Conservation (phyloP, 2,113 vertebrate genomes). For the Hylia prasina region DNA sequence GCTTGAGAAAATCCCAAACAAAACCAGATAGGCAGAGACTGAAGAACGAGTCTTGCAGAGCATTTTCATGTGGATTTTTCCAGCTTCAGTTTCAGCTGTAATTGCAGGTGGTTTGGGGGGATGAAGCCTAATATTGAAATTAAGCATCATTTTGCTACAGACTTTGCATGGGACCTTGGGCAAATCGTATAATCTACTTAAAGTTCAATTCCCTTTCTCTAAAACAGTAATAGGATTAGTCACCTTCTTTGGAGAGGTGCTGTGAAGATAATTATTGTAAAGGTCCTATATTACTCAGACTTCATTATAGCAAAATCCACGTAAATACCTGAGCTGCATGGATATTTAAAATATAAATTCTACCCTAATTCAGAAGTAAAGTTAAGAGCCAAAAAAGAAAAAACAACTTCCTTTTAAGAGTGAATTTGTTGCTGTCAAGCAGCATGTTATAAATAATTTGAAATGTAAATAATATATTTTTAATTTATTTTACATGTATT, state of each 20-base stretch:
- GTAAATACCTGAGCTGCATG: not conserved
- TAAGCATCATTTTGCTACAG: conserved; percentile 15
- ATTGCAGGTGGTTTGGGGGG: not conserved
- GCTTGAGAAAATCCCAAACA: not conserved
- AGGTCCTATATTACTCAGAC: conserved; percentile 24
- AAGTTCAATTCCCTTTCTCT: conserved; percentile 29
- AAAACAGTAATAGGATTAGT: conserved; percentile 43
- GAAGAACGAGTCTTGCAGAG: not conserved
- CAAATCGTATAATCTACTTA: conserved; percentile 14
- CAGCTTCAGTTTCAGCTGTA: not conserved
- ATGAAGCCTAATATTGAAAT: conserved; percentile 20
- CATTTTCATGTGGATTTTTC: not conserved
- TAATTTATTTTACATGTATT: conserved; percentile 66
- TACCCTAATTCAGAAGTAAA: not conserved
- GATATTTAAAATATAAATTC: conserved; percentile 36
- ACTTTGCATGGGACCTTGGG: conserved; percentile 11
- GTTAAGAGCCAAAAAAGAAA: not conserved
- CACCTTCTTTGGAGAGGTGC: conserved; percentile 33
- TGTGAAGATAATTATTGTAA: not conserved
- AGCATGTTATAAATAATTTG: conserved; percentile 59
- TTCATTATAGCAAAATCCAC: conserved; percentile 6
- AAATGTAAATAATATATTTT: conserved; percentile 63
- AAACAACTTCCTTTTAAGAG: not conserved
- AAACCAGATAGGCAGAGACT: not conserved
- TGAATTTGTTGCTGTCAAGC: conserved; percentile 26